Conservation (phyloP, 92 coral and sea anemone genomes). For the Phymanthus crucifer region DNA sequence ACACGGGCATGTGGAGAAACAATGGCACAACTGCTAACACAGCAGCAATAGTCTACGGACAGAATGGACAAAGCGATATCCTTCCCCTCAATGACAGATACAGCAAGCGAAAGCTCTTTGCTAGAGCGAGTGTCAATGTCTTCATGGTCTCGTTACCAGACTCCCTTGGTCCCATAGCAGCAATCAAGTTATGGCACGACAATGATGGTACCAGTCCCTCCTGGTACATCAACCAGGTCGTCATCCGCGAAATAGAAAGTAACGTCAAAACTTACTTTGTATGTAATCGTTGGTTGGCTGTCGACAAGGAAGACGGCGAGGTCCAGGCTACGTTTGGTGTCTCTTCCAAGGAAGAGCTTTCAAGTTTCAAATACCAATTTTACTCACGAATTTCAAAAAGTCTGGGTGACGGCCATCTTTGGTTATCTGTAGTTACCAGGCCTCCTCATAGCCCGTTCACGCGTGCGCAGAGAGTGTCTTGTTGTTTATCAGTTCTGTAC, state of each 20-base stretch:
- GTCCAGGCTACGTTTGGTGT: slow-evolving; percentile 65
- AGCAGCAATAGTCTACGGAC: slow-evolving; percentile 70
- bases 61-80: slow-evolving; percentile 67
- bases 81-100: slow-evolving; percentile 65
- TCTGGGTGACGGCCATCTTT: slow-evolving; percentile 86
- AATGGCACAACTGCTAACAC: slow-evolving; percentile 91
- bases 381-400: slow-evolving; percentile 69
- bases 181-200: slow-evolving; percentile 85
- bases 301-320: slow-evolving; percentile 83
- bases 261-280: slow-evolving; percentile 71
- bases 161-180: slow-evolving; percentile 58
- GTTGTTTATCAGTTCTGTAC: slow-evolving; percentile 80
- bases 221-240: slow-evolving; percentile 75
- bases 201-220: slow-evolving; percentile 78
- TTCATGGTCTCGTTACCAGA: slow-evolving; percentile 73
- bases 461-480: slow-evolving; percentile 87
- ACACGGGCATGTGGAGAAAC: slow-evolving; percentile 89
- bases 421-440: slow-evolving; percentile 91
- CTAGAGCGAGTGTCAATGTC: slow-evolving; percentile 77
- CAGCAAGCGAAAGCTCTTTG: slow-evolving; percentile 69
- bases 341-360: slow-evolving; percentile 69
- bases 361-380: slow-evolving; percentile 78
- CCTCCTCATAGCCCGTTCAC: slow-evolving; percentile 95
- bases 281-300: slow-evolving; percentile 92
- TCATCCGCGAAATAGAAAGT: slow-evolving; percentile 57